These are phyloP conservation scores for Malurus cyaneus DNA, from an alignment of 2,113 vertebrate species.

Conservation along the genomic window DNA sequence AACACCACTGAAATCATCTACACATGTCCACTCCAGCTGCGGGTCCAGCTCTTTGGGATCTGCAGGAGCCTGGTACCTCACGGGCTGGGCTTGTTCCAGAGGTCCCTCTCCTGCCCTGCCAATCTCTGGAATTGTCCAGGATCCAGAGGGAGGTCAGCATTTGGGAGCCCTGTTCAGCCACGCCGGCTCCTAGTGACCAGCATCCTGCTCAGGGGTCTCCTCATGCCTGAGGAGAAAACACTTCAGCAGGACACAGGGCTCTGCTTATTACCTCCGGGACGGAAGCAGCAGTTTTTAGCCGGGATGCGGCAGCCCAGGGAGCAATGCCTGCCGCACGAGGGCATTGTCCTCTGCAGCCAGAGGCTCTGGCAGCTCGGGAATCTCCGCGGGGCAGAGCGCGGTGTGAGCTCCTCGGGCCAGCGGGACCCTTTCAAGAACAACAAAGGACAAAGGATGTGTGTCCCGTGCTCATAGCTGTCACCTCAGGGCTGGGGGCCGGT, in stretches of 20 bases:
- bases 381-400: fast-evolving
- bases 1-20: not conserved
- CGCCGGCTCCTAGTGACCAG: fast-evolving
- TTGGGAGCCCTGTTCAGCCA: not conserved
- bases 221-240: no score
- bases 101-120: not conserved
- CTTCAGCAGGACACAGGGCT: not conserved
- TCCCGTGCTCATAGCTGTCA: not conserved
- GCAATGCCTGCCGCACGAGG: not conserved
- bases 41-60: not conserved
- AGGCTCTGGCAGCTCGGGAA: not conserved
- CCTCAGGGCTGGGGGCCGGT: not conserved
- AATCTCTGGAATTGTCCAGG: not conserved
- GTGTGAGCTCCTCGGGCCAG: not conserved
- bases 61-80: not conserved
- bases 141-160: not conserved
- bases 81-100: fast-evolving
- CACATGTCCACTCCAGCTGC: not conserved
- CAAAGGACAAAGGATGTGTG: fast-evolving
- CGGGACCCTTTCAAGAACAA: not conserved
- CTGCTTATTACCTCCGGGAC: not conserved
- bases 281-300: not conserved
- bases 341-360: not conserved
- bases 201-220: not conserved
- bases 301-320: fast-evolving